phyloP scores from a whole-genome alignment of 2,888 invertebrate species.

The Drosophila prolongata region DNA sequence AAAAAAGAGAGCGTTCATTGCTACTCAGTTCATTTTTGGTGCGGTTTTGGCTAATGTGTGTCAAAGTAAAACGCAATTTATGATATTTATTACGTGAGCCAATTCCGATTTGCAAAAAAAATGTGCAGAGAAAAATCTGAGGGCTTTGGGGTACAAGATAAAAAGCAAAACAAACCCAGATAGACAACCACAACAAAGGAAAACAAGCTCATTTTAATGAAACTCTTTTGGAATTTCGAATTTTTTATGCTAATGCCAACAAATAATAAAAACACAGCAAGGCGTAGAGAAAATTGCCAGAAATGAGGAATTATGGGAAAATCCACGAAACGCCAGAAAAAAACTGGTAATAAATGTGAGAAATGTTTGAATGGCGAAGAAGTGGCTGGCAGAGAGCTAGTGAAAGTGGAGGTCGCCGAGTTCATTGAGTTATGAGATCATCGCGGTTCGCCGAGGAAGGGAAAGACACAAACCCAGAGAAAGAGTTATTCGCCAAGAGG shows the following conservation, averaged over 20 bases:
- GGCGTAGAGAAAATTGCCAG: conserved; percentile 53
- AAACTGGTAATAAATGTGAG: conserved; percentile 32
- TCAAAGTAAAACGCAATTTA: conserved; percentile 79
- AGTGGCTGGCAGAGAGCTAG: conserved; percentile 15
- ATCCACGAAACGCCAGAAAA: conserved; percentile 26
- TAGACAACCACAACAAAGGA: conserved; percentile 29
- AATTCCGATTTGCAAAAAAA: conserved; percentile 57
- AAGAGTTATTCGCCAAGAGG: conserved; percentile 1
- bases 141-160: neutral
- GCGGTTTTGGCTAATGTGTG: conserved; percentile 60
- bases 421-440: conserved; percentile 42
- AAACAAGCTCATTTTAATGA: conserved; percentile 58
- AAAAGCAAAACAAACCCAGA: conserved; percentile 19
- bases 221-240: conserved; percentile 64
- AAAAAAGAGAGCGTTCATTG: conserved; percentile 23
- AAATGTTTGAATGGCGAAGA: conserved; percentile 19
- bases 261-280: conserved; percentile 35
- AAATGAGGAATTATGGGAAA: conserved; percentile 62
- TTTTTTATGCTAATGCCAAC: conserved; percentile 61
- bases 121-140: conserved; percentile 12
- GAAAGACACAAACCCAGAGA: neutral
- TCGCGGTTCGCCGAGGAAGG: conserved; percentile 16
- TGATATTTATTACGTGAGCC: conserved; percentile 77
- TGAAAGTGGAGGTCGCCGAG: conserved; percentile 43
- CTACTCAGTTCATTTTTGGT: conserved; percentile 12